Evolutionary conservation across 2,888 invertebrate genomes (phyloP).

Genomic region (Aphelenchoides bicaudatus): DNA sequence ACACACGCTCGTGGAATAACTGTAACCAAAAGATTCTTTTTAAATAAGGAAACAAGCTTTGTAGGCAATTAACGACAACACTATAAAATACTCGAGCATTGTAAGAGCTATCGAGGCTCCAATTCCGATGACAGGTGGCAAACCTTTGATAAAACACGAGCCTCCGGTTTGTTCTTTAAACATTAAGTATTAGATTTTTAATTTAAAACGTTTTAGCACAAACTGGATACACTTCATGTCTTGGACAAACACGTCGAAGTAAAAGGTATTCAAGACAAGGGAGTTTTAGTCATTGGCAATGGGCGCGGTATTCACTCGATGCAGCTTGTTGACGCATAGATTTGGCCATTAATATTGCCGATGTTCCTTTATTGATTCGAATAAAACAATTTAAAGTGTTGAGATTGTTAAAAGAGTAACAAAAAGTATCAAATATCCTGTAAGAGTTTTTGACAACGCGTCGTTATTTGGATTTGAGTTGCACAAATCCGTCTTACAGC

Average conservation of each 20-base stretch:
- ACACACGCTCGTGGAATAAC: slow-evolving; percentile 1
- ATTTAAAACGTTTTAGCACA: slow-evolving; percentile 10
- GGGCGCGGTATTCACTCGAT: slow-evolving; percentile 9
- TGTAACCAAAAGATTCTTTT: background rate
- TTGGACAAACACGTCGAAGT: slow-evolving; percentile 12
- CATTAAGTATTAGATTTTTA: background rate
- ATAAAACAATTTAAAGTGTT: no score
- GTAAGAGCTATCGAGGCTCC: slow-evolving; percentile 5
- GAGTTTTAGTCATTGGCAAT: slow-evolving; percentile 7
- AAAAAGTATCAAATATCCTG: no score
- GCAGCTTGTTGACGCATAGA: slow-evolving; percentile 3
- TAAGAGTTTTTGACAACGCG: no score
- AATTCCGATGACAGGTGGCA: background rate
- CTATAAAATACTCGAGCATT: background rate
- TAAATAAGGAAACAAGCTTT: background rate
- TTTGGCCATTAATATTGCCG: background rate
- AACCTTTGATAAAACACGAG: background rate
- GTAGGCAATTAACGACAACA: slow-evolving; percentile 10
- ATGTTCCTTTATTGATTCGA: slow-evolving; percentile 3
- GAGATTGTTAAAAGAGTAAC: no score
- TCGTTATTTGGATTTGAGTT: background rate
- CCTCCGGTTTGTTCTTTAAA: no score
- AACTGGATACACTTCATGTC: slow-evolving; percentile 11
- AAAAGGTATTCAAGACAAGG: background rate
- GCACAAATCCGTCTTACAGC: slow-evolving; percentile 2